Evolutionary conservation across 2,113 vertebrate species (phyloP).

Genomic region (Notarius quadriscutis): DNA sequence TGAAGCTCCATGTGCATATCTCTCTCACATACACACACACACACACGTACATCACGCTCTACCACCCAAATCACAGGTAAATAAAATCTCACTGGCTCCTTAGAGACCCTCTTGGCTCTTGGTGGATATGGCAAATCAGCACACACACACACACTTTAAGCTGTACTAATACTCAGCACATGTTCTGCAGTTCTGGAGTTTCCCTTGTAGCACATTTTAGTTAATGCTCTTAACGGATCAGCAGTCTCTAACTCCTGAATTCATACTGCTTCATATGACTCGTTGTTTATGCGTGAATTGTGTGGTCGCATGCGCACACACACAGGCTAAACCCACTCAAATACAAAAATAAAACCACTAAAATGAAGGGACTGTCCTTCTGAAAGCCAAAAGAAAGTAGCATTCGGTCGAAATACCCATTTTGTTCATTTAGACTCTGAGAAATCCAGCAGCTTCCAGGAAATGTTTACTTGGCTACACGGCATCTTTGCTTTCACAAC

Average conservation of each 20-base stretch:
- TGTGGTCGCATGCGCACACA: not conserved
- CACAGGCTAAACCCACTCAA: not conserved
- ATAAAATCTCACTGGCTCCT: conserved; percentile 40
- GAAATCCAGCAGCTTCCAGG: not conserved
- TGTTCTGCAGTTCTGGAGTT: not conserved
- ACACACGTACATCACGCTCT: conserved; percentile 38
- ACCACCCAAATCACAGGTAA: conserved; percentile 44
- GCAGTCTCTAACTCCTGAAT: not conserved
- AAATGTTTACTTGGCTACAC: not conserved
- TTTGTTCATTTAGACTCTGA: not conserved
- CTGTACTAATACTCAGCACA: conserved; percentile 19
- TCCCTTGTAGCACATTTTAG: conserved; percentile 6
- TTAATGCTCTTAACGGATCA: conserved; percentile 38
- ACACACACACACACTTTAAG: not conserved
- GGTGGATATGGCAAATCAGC: not conserved
- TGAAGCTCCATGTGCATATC: conserved; percentile 10
- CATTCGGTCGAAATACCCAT: not conserved
- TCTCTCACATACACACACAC: conserved; percentile 11
- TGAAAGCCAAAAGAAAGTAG: not conserved
- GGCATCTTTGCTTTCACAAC: not conserved
- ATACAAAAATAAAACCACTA: not conserved
- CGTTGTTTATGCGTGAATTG: not conserved
- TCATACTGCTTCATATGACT: not conserved
- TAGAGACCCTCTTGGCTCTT: not conserved
- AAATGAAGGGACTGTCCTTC: not conserved